Evolutionary conservation across 2,113 vertebrate species (phyloP).

Genomic region (Nesoenas mayeri): DNA sequence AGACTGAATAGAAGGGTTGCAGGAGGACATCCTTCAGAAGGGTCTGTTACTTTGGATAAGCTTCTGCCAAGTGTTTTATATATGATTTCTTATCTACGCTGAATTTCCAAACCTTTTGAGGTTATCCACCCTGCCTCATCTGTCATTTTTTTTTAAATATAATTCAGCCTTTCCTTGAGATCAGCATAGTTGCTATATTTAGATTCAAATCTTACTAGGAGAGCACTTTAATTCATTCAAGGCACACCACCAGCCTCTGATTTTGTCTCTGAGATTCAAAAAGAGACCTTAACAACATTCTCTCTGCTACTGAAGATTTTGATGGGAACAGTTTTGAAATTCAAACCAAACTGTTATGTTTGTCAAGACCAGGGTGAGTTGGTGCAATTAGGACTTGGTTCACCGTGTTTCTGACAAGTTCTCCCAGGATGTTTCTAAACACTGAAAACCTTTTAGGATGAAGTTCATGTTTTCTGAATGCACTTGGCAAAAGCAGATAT

Average conservation of each 20-base stretch:
- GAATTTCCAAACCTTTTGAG: conserved; percentile 10
- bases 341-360: conserved; percentile 36
- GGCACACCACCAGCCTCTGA: neutral
- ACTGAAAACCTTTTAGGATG: conserved; percentile 59
- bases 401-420: conserved; percentile 56
- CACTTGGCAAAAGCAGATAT: conserved; percentile 35
- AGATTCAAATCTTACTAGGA: neutral
- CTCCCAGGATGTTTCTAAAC: conserved; percentile 59
- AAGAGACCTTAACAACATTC: neutral
- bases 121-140: neutral
- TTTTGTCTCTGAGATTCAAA: conserved; percentile 17
- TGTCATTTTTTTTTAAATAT: neutral
- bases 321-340: conserved; percentile 37
- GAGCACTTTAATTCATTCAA: conserved; percentile 23
- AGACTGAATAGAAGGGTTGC: neutral
- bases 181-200: conserved; percentile 13
- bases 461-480: conserved; percentile 42
- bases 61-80: neutral
- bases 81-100: neutral
- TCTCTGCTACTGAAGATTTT: conserved; percentile 31
- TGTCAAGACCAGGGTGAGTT: conserved; percentile 33
- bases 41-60: neutral
- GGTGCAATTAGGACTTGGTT: conserved; percentile 54
- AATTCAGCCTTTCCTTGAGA: neutral
- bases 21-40: neutral